Percentiles rank a stretch among this genome's conserved stretches.
These are phyloP conservation scores for Geophilus truncorum DNA, from an alignment of 2,888 invertebrate species.

Conservation along the genomic window DNA sequence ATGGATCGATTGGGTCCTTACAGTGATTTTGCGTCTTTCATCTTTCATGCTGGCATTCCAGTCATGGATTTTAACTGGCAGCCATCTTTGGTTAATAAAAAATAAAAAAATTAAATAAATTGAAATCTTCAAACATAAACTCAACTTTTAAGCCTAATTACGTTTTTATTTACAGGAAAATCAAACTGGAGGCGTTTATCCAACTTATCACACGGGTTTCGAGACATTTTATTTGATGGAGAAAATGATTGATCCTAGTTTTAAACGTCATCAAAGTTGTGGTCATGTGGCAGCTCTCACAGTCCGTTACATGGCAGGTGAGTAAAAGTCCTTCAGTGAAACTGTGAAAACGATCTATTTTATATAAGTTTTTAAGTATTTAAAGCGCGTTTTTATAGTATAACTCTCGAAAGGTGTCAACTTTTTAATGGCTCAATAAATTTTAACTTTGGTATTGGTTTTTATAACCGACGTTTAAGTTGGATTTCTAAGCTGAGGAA, in stretches of 20 bases:
- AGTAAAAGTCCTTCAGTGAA: too few species aligned
- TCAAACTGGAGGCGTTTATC: constrained; percentile 41
- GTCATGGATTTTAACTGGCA: constrained; percentile 32
- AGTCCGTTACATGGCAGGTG: constrained; percentile 35
- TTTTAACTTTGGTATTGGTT: neutral
- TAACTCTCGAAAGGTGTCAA: neutral
- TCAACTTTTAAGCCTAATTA: too few species aligned
- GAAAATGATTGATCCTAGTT: constrained; percentile 46
- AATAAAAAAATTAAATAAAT: too few species aligned
- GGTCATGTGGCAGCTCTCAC: constrained; percentile 33
- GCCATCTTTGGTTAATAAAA: neutral
- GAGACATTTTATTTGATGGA: constrained; percentile 47
- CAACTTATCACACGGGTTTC: constrained; percentile 48
- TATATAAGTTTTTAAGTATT: neutral
- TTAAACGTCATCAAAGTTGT: constrained; percentile 42
- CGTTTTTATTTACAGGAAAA: neutral
- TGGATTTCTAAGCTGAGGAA: neutral
- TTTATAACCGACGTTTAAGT: neutral
- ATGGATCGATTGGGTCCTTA: constrained; percentile 28
- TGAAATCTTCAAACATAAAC: neutral
- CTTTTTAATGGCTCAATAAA: neutral
- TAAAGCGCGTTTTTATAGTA: neutral
- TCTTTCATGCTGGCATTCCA: constrained; percentile 32
- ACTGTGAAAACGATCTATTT: constrained; percentile 1
- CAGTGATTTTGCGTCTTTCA: constrained; percentile 35